Percentiles rank a stretch among this genome's conserved stretches.
These are phyloP conservation scores for Digitonthophagus gazella DNA, from an alignment of 2,888 invertebrate species.

Conservation along the genomic window DNA sequence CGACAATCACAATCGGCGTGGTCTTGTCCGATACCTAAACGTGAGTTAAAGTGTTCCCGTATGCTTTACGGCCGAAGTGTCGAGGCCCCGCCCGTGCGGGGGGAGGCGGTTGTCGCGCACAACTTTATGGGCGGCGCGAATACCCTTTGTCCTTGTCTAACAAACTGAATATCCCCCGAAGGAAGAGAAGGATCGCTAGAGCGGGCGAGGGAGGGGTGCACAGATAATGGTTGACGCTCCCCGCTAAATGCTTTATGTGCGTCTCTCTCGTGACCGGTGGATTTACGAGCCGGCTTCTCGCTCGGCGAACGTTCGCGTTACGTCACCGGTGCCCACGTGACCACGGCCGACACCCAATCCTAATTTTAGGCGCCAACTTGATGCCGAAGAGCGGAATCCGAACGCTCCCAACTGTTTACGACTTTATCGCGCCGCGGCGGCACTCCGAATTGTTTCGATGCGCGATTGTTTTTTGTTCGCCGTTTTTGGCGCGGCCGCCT, in stretches of 20 bases:
- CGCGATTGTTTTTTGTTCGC: neutral
- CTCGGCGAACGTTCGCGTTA: constrained; percentile 51
- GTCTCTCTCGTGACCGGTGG: constrained; percentile 52
- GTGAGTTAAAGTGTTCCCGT: constrained; percentile 53
- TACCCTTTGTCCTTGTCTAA: constrained; percentile 43
- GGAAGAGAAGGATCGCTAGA: constrained; percentile 28
- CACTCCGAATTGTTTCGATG: neutral
- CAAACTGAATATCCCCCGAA: constrained; percentile 38
- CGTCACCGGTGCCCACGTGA: constrained; percentile 49
- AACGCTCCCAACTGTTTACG: constrained; percentile 1
- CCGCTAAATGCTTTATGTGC: constrained; percentile 55
- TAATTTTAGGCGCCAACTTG: constrained; percentile 50
- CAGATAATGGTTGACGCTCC: constrained; percentile 55
- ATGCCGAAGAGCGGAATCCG: constrained; percentile 26
- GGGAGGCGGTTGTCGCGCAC: constrained; percentile 39
- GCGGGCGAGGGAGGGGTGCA: constrained; percentile 43
- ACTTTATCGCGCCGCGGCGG: neutral
- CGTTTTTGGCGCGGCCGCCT: too few relatives aligned
- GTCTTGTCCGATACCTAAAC: constrained; percentile 52
- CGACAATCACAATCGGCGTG: constrained; percentile 15
- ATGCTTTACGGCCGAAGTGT: constrained; percentile 52
- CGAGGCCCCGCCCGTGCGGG: constrained; percentile 47
- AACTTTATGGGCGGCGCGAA: constrained; percentile 53
- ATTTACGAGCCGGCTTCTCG: constrained; percentile 53
- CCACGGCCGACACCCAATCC: constrained; percentile 48